Percentiles rank a stretch among this genome's conserved stretches.
These are phyloP conservation scores for Heliconius ethilla DNA, from an alignment of 2,888 invertebrate genomes.

Conservation along the genomic window DNA sequence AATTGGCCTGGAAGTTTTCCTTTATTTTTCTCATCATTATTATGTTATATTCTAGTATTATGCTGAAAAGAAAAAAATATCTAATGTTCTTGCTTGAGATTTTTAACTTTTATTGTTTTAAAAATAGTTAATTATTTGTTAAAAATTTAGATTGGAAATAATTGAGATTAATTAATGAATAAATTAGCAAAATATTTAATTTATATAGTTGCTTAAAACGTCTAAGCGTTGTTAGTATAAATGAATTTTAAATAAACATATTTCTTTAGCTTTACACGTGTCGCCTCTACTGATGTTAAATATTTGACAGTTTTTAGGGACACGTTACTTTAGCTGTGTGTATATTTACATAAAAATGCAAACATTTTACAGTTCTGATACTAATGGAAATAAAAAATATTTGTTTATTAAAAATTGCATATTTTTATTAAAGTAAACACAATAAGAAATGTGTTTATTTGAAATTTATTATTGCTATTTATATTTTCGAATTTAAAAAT, in stretches of 20 bases:
- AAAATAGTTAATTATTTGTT: not conserved
- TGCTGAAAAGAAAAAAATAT: not conserved
- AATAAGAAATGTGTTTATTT: too few species aligned
- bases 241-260: too few species aligned
- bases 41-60: not conserved
- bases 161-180: not conserved
- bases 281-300: not conserved
- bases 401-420: too few species aligned
- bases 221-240: not conserved
- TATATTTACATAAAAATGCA: not conserved
- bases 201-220: not conserved
- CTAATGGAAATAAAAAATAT: too few species aligned
- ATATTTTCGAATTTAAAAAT: too few species aligned
- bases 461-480: too few species aligned
- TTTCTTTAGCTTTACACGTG: not conserved
- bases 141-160: not conserved
- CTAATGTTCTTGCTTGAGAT: too few species aligned
- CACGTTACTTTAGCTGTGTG: not conserved
- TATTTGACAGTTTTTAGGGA: not conserved
- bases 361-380: not conserved
- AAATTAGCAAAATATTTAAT: not conserved
- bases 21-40: conserved; percentile 7
- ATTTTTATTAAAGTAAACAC: too few species aligned
- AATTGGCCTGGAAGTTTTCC: not conserved
- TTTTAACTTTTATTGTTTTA: too few species aligned